phyloP scores from a whole-genome alignment of 2,113 vertebrate genomes.

The Anoura caudifer region DNA sequence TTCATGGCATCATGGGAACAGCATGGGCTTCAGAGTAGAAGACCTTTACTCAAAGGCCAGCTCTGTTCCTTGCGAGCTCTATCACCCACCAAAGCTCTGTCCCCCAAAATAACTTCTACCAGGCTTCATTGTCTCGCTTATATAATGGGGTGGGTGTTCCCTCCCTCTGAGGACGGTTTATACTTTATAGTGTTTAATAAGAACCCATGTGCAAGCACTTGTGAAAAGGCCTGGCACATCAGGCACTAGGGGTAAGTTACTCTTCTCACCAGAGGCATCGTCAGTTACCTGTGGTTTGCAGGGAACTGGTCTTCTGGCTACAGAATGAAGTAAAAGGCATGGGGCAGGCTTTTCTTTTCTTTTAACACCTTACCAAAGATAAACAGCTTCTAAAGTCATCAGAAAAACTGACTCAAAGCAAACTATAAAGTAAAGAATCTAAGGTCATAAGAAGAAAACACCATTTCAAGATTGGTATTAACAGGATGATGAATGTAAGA shows the following conservation, averaged over 20 bases:
- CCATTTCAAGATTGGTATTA: background rate
- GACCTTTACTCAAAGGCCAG: background rate
- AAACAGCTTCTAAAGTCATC: background rate
- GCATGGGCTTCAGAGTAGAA: background rate
- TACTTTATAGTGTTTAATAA: background rate
- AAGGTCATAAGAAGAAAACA: background rate
- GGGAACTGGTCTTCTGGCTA: background rate
- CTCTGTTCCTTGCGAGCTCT: background rate
- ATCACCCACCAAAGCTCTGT: background rate
- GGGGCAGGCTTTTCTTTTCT: background rate
- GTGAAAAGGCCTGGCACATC: background rate
- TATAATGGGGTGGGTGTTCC: background rate
- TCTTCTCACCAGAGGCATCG: background rate
- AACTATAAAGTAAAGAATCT: background rate
- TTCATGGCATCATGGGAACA: background rate
- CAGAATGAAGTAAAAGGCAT: background rate
- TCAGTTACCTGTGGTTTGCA: background rate
- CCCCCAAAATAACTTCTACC: background rate
- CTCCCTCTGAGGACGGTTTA: background rate
- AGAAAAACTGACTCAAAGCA: background rate
- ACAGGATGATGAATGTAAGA: background rate
- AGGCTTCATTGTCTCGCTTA: background rate
- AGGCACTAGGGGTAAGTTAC: background rate
- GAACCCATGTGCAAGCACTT: background rate
- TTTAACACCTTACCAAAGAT: slow-evolving; percentile 2